These are phyloP conservation scores for Lasioglossum leucozonium DNA, from an alignment of 2,888 invertebrate species.

Conservation along the genomic window DNA sequence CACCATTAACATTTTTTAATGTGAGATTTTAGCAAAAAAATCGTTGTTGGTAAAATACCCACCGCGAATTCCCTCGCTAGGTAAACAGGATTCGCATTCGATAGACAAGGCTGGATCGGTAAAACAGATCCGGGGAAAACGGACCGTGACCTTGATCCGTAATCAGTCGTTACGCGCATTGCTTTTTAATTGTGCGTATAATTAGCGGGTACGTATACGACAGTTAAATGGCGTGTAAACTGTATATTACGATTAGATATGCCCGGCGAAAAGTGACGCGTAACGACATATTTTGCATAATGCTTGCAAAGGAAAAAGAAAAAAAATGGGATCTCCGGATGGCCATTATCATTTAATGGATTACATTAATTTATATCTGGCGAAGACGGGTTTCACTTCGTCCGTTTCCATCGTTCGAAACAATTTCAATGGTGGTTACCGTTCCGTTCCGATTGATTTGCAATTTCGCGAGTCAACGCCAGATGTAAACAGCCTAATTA, in stretches of 20 bases:
- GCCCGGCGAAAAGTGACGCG: constrained; percentile 30
- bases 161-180: constrained; percentile 32
- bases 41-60: constrained; percentile 65
- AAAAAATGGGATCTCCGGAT: neutral
- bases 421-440: neutral
- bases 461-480: neutral
- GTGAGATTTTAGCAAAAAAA: neutral
- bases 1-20: neutral
- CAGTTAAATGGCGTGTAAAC: constrained; percentile 33
- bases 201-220: constrained; percentile 30
- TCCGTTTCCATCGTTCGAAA: neutral
- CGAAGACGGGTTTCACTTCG: neutral
- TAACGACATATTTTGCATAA: constrained; percentile 42
- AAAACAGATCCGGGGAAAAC: constrained; percentile 62
- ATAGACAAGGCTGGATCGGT: constrained; percentile 68
- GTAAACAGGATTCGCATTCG: constrained; percentile 58
- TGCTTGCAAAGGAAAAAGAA: neutral
- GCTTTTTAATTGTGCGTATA: constrained; percentile 50
- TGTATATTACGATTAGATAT: constrained; percentile 50
- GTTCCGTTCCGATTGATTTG: neutral
- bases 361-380: constrained; percentile 10
- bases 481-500: neutral
- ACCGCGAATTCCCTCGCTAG: constrained; percentile 60
- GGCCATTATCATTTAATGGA: constrained; percentile 31
- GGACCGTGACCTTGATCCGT: constrained; percentile 54